phyloP scores from a whole-genome alignment of 2,113 vertebrate species.

The Cyphomyrus discorhynchus region DNA sequence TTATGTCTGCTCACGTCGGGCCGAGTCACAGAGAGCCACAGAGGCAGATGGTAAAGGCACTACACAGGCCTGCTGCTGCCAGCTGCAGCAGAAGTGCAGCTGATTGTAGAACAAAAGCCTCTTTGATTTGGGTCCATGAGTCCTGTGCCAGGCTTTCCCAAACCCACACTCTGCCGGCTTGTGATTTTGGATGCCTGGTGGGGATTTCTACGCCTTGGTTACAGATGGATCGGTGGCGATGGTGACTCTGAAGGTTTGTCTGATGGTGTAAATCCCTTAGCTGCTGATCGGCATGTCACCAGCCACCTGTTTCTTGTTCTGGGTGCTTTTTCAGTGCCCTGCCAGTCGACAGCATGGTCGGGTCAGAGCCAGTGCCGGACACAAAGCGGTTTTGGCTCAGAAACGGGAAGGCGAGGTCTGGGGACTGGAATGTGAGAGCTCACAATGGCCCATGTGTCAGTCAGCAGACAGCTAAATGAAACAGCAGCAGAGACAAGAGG shows the following conservation, averaged over 20 bases:
- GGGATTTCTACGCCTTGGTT: background rate
- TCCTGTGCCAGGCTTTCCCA: background rate
- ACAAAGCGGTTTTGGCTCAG: background rate
- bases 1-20: background rate
- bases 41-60: background rate
- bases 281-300: background rate
- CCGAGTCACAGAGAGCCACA: background rate
- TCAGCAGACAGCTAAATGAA: background rate
- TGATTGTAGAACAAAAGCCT: background rate
- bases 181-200: background rate
- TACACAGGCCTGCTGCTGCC: background rate
- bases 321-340: background rate
- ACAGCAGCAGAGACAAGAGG: background rate
- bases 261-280: background rate
- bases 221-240: background rate
- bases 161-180: background rate
- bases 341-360: background rate
- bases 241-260: background rate
- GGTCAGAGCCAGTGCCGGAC: background rate
- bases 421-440: background rate
- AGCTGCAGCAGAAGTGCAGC: background rate
- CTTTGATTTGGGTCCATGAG: background rate
- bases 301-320: background rate
- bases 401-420: background rate
- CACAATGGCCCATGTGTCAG: background rate